Base-by-base conservation (phyloP, 2,888 invertebrate species). In the Branchellion lobata region DNA sequence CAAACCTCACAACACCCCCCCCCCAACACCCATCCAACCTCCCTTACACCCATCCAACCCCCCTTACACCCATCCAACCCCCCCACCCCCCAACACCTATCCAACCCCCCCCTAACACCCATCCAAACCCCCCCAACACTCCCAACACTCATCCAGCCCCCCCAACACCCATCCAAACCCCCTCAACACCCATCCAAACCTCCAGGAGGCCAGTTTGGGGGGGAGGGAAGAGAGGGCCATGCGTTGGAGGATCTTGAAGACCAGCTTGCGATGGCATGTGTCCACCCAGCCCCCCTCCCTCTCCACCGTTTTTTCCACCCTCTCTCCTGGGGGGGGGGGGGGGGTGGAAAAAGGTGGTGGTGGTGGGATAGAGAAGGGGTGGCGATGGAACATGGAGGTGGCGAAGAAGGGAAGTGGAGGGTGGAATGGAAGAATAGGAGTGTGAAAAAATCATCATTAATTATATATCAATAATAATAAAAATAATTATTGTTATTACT, bases 151-250 rank as follows among this genome's bases (percentile, higher is more conserved):
- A 57, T n/a, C 61, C 24, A 18, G 21, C 21, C 61, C n/a, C 24
- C 8, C 61, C n/a, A n/a, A n/a, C n/a, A n/a, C n/a, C 24, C 61
- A 57, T 3, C 61, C 61, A 14, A 14, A 47, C 5, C 21, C 24
- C 21, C 61, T 57, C n/a, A 5, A 8, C 61, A 5, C 21, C 61
- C 61, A 8, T n/a, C 24, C 61, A 3, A 8, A 57, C 61, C 61
- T 57, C 61, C 61, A 57, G 21, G 61, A 18, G 61, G 61, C 61
- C 3, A 57, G 61, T n/a, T 57, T 57, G 24, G 61, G 61, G 24
- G 61, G 61, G 3, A 57, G 61, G n/a, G 24, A 3, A 5, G 61
- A 57, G n/a, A 57, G 24, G 21, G 61, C 61, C 5, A 57, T n/a
- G 3, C 61, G 5, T n/a, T 57, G 61, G 3, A 57, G n/a, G 24